Evolutionary conservation across 2,797 vertebrate genomes (phyloP).

Genomic region (Otolemur crassicaudatus): DNA sequence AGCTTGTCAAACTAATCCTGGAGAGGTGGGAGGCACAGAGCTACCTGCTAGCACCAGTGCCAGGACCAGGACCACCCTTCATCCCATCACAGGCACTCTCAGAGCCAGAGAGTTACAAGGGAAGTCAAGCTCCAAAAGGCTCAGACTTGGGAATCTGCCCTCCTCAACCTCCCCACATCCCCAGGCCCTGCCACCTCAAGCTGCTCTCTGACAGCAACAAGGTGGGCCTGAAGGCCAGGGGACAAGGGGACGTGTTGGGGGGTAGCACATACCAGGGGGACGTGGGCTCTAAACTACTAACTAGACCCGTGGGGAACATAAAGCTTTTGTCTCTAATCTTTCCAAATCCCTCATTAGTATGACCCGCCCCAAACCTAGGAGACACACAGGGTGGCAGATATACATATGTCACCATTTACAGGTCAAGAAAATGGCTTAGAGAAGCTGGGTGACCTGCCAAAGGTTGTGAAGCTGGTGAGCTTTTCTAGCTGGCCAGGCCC

Average conservation of each 20-base stretch:
- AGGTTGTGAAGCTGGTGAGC: not conserved
- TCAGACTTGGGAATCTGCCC: not conserved
- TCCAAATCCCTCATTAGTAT: not conserved
- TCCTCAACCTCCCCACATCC: accelerated
- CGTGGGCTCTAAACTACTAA: accelerated
- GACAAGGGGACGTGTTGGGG: accelerated
- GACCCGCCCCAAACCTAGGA: not conserved
- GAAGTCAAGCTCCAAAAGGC: not conserved
- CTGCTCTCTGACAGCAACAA: not conserved
- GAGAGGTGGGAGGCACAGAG: not conserved
- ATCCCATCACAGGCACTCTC: accelerated
- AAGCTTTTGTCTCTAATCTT: not conserved
- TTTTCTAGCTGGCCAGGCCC: not conserved
- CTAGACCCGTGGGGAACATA: not conserved
- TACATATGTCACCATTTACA: not conserved
- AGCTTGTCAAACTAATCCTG: conserved; percentile 91
- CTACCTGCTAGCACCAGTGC: not conserved
- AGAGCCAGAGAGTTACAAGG: not conserved
- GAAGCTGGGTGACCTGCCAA: not conserved
- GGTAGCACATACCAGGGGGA: accelerated
- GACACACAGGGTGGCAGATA: not conserved
- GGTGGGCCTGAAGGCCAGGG: not conserved
- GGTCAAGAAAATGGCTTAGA: not conserved
- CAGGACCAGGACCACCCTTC: not conserved
- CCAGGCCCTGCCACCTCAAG: not conserved